Percentiles rank a stretch among this genome's conserved stretches.
phyloP scores from a whole-genome alignment of 2,113 vertebrate genomes.

The Bambusicola thoracicus region DNA sequence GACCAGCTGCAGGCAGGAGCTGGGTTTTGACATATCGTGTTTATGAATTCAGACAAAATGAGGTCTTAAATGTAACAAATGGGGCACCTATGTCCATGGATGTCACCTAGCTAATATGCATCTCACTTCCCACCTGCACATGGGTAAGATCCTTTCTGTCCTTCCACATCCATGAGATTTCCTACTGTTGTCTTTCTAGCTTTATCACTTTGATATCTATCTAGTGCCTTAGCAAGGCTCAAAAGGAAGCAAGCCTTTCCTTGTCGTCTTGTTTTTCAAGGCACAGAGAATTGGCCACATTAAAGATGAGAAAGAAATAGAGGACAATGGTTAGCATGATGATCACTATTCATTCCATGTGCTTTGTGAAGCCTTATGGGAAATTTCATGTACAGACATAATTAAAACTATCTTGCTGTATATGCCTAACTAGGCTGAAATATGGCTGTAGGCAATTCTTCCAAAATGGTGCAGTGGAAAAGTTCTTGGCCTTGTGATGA shows the following conservation, averaged over 20 bases:
- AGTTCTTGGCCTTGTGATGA: background rate
- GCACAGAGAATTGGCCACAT: background rate
- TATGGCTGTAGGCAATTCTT: background rate
- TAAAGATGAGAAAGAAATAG: background rate
- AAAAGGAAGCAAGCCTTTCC: background rate
- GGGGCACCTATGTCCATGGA: background rate
- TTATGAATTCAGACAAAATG: background rate
- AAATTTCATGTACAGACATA: background rate
- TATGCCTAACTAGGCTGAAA: background rate
- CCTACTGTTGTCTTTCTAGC: background rate
- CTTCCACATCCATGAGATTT: background rate
- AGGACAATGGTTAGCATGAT: background rate
- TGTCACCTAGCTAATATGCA: background rate
- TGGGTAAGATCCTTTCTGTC: background rate
- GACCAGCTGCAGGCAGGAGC: background rate
- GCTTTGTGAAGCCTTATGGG: background rate
- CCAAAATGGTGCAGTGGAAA: background rate
- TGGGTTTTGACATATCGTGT: background rate
- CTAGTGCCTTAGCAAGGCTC: background rate
- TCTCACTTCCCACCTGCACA: background rate
- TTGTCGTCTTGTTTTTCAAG: background rate
- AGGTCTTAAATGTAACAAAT: background rate
- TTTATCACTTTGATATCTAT: background rate
- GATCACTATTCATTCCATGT: background rate
- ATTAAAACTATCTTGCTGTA: constrained; percentile 2